Percentiles rank a stretch among this genome's conserved stretches.
Evolutionary conservation across 2,113 vertebrate species (phyloP).

Genomic region (Rhynchopsitta pachyrhyncha): DNA sequence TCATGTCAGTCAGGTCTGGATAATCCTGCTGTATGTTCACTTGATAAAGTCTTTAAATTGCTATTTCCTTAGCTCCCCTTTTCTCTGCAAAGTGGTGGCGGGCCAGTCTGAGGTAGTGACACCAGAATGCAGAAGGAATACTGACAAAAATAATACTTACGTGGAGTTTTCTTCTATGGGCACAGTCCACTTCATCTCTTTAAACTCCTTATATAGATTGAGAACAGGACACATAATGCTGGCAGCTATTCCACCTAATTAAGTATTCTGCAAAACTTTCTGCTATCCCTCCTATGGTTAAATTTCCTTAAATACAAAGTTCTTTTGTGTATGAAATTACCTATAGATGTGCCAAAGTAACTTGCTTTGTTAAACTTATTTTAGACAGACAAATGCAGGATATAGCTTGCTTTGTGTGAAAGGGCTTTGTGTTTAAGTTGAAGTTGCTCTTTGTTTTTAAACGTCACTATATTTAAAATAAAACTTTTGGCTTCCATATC

Average conservation of each 20-base stretch:
- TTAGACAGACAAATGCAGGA: constrained; percentile 13
- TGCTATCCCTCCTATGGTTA: not conserved
- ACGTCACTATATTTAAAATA: constrained; percentile 2
- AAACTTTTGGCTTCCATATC: not conserved
- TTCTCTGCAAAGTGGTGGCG: not conserved
- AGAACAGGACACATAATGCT: not conserved
- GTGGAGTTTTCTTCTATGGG: not conserved
- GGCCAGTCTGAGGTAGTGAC: not conserved
- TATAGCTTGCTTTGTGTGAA: not conserved
- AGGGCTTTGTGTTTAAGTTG: not conserved
- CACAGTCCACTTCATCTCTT: not conserved
- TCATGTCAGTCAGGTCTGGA: not conserved
- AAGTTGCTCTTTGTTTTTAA: constrained; percentile 9
- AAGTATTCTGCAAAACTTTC: not conserved
- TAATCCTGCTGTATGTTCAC: not conserved
- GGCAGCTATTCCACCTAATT: not conserved
- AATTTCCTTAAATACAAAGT: not conserved
- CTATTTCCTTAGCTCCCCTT: not conserved
- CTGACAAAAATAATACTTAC: not conserved
- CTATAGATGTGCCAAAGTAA: not conserved
- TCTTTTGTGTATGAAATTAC: not conserved
- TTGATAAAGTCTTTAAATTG: not conserved
- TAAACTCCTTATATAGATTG: not conserved
- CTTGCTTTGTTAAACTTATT: not conserved
- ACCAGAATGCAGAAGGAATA: not conserved